Percentiles rank a stretch among this genome's conserved stretches.
These are phyloP conservation scores for Myrmecophaga tridactyla DNA, from an alignment of 2,113 vertebrate species.

Conservation along the genomic window DNA sequence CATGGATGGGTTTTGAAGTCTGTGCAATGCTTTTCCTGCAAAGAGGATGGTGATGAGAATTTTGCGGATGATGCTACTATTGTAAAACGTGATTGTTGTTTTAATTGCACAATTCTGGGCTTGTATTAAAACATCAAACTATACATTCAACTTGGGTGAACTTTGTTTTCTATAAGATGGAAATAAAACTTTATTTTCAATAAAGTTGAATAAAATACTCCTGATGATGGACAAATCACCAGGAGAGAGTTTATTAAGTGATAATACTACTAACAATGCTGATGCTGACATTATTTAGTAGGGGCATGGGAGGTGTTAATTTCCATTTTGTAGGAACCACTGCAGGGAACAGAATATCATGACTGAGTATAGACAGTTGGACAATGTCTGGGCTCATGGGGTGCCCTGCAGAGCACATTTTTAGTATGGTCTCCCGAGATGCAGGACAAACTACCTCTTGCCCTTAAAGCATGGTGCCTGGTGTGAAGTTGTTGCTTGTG, in stretches of 20 bases:
- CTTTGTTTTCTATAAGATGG: not conserved
- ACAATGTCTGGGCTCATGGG: not conserved
- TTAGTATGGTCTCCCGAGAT: not conserved
- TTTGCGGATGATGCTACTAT: not conserved
- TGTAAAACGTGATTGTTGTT: not conserved
- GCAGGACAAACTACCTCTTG: not conserved
- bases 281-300: not conserved
- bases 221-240: not conserved
- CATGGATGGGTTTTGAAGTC: not conserved
- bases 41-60: not conserved
- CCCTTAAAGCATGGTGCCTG: too few species aligned
- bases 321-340: accelerated
- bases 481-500: not conserved
- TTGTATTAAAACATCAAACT: not conserved
- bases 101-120: not conserved
- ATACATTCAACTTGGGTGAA: not conserved
- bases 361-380: not conserved
- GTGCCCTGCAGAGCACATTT: not conserved
- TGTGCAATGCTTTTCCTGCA: not conserved
- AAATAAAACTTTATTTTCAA: not conserved
- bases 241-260: not conserved
- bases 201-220: not conserved
- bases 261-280: accelerated
- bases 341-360: accelerated
- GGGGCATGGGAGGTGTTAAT: not conserved